Conservation (phyloP, 2,888 invertebrate species). For the Gastrophysa polygoni region DNA sequence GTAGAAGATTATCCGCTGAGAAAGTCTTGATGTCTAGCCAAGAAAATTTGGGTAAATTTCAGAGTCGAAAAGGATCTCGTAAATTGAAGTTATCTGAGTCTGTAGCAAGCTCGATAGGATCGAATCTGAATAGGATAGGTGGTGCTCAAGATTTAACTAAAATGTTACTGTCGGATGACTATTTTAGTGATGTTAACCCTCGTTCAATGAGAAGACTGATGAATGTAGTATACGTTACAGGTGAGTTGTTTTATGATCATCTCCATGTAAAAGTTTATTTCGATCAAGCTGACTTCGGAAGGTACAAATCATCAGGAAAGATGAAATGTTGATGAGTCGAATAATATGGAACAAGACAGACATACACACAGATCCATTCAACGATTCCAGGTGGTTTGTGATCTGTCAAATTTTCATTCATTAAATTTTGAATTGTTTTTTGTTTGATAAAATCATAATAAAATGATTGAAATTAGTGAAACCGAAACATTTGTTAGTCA, state of each 20-base stretch:
- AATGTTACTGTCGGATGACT: constrained; percentile 94
- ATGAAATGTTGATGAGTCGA: too few species aligned
- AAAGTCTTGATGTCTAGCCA: constrained; percentile 84
- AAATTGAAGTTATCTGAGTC: constrained; percentile 85
- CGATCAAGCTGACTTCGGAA: too few species aligned
- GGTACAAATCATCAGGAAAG: too few species aligned
- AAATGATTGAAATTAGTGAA: too few species aligned
- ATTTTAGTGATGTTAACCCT: constrained; percentile 98
- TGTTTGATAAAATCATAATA: too few species aligned
- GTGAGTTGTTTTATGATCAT: constrained; percentile 57
- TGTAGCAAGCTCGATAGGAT: constrained; percentile 89
- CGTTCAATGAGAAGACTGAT: constrained; percentile 93
- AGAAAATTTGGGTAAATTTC: constrained; percentile 68
- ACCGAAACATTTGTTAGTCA: too few species aligned
- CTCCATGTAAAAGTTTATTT: too few species aligned
- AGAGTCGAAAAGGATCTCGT: constrained; percentile 66
- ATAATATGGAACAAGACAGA: too few species aligned
- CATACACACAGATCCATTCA: too few species aligned
- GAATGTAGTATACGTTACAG: constrained; percentile 97
- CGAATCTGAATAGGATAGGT: constrained; percentile 75
- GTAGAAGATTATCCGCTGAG: constrained; percentile 77
- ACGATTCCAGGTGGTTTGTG: too few species aligned
- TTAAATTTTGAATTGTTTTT: too few species aligned
- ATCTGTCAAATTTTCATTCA: too few species aligned
- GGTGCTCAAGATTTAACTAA: constrained; percentile 75